Evolutionary conservation across 2,113 vertebrate genomes (phyloP).

Genomic region (Pardalotus punctatus): DNA sequence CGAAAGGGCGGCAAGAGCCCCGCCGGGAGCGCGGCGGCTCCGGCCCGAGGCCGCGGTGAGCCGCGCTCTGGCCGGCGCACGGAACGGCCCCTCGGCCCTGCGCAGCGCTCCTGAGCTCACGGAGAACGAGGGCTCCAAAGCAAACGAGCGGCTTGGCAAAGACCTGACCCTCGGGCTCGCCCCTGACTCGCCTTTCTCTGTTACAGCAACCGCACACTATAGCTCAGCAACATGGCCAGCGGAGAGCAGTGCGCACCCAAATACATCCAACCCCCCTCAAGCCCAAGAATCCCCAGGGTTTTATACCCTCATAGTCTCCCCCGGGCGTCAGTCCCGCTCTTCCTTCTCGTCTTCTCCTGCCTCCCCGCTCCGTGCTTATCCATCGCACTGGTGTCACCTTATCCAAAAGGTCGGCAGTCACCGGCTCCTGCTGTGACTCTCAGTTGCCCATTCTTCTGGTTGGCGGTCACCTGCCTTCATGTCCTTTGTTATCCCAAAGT

Average conservation of each 20-base stretch:
- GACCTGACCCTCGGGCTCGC: accelerated
- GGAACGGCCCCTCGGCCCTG: neutral
- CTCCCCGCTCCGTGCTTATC: neutral
- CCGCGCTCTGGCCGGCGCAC: neutral
- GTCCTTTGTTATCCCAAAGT: neutral
- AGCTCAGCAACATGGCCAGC: accelerated
- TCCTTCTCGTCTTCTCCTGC: neutral
- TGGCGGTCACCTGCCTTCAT: neutral
- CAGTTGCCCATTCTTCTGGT: neutral
- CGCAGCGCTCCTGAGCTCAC: neutral
- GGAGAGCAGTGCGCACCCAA: accelerated
- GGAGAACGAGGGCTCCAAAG: neutral
- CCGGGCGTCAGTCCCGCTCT: neutral
- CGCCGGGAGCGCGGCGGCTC: no score
- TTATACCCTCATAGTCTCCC: neutral
- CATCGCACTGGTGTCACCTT: neutral
- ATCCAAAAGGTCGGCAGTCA: neutral
- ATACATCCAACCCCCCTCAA: neutral
- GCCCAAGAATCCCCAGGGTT: neutral
- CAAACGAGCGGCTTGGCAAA: neutral
- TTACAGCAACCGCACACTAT: accelerated
- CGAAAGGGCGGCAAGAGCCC: neutral
- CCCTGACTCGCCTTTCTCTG: no score
- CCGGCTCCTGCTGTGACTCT: neutral
- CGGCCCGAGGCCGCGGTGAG: neutral